Evolutionary conservation across 37 sponge, comb jelly and placozoan genomes (phyloP).

Genomic region (Sycon ciliatum): DNA sequence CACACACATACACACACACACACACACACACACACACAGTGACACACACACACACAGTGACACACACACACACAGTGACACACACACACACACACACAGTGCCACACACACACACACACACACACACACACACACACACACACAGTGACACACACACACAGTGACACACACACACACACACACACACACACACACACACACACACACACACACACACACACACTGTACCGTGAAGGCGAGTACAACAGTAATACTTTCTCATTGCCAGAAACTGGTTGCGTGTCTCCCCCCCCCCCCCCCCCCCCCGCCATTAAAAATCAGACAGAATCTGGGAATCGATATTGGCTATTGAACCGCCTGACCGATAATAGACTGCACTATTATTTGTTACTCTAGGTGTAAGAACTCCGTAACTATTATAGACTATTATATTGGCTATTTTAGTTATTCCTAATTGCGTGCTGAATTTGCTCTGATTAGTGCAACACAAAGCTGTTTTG

Average conservation of each 20-base stretch:
- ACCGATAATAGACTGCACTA: too few relatives aligned
- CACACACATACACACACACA: not conserved
- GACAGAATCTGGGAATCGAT: too few relatives aligned
- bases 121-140: constrained; percentile 10
- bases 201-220: not conserved
- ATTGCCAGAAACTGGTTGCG: too few relatives aligned
- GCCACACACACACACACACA: not conserved
- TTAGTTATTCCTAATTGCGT: too few relatives aligned
- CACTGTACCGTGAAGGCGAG: not conserved
- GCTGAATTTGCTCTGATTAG: too few relatives aligned
- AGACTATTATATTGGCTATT: too few relatives aligned
- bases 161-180: constrained; percentile 20
- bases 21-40: not conserved
- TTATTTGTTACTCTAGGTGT: too few relatives aligned
- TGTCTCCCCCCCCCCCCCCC: too few relatives aligned
- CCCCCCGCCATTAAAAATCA: too few relatives aligned
- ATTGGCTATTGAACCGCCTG: too few relatives aligned
- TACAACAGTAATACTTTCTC: not conserved
- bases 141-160: not conserved
- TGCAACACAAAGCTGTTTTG: too few relatives aligned
- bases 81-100: constrained; percentile 27
- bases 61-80: not conserved
- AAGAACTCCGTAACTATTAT: too few relatives aligned
- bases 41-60: not conserved
- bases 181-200: constrained; percentile 1